phyloP scores from a whole-genome alignment of 2,888 invertebrate genomes.

The Aphidoletes aphidimyza region DNA sequence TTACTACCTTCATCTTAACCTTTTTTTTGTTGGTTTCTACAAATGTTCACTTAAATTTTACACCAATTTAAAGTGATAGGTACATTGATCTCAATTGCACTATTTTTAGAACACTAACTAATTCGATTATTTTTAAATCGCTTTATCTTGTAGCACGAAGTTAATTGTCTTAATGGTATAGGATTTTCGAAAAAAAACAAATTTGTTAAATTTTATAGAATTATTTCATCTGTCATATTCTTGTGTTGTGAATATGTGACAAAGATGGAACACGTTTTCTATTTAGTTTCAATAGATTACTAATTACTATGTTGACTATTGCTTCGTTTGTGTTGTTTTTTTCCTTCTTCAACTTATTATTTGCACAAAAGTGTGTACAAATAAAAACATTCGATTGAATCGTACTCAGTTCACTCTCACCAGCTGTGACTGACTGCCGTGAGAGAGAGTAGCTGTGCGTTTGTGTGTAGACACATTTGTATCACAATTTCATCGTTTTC shows the following conservation, averaged over 20 bases:
- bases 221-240: neutral
- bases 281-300: neutral
- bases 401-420: neutral
- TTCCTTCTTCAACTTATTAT: neutral
- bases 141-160: too few relatives aligned
- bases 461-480: neutral
- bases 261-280: neutral
- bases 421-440: conserved; percentile 8
- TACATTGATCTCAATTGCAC: neutral
- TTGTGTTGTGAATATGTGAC: neutral
- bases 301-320: neutral
- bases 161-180: too few relatives aligned
- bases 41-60: neutral
- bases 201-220: neutral
- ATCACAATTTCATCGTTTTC: conserved; percentile 9
- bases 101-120: too few relatives aligned
- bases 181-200: too few relatives aligned
- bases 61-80: neutral
- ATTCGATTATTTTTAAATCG: too few relatives aligned
- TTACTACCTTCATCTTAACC: neutral
- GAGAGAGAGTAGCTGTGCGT: neutral
- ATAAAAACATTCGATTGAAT: conserved; percentile 32
- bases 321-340: neutral
- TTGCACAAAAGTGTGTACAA: conserved; percentile 6
- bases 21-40: neutral